Percentiles rank a stretch among this genome's conserved stretches.
Evolutionary conservation across 2,797 vertebrate genomes (phyloP).

Genomic region (Fratercula arctica): DNA sequence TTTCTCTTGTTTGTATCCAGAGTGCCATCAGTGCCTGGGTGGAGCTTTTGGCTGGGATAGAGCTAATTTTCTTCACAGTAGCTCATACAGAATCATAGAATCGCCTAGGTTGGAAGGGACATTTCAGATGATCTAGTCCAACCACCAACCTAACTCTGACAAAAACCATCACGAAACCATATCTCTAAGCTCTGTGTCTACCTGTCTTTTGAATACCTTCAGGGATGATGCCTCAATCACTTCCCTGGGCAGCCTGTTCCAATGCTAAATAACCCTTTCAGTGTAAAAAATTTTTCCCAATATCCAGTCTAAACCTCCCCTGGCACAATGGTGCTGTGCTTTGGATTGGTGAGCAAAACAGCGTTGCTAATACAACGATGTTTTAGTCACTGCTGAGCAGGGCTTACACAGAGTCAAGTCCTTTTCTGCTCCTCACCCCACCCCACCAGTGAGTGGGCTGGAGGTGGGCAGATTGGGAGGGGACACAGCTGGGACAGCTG

Average conservation of each 20-base stretch:
- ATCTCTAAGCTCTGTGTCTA: too few species aligned
- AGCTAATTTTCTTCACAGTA: background rate
- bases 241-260: too few species aligned
- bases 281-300: too few species aligned
- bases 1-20: background rate
- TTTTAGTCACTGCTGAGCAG: background rate
- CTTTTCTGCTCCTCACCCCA: background rate
- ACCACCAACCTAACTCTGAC: too few species aligned
- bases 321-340: background rate
- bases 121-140: too few species aligned
- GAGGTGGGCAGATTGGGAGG: accelerated
- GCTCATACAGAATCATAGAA: too few species aligned
- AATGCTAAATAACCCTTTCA: too few species aligned
- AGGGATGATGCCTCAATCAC: too few species aligned
- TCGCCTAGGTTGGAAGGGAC: too few species aligned
- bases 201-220: too few species aligned
- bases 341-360: background rate
- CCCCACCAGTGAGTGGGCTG: accelerated
- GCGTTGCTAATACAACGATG: background rate
- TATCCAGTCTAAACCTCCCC: too few species aligned
- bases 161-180: too few species aligned
- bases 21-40: background rate
- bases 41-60: background rate
- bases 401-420: accelerated
- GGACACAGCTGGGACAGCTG: background rate